Percentiles rank a stretch among this genome's conserved stretches.
phyloP scores from a whole-genome alignment of 2,888 invertebrate species.

The Cheilosia variabilis region DNA sequence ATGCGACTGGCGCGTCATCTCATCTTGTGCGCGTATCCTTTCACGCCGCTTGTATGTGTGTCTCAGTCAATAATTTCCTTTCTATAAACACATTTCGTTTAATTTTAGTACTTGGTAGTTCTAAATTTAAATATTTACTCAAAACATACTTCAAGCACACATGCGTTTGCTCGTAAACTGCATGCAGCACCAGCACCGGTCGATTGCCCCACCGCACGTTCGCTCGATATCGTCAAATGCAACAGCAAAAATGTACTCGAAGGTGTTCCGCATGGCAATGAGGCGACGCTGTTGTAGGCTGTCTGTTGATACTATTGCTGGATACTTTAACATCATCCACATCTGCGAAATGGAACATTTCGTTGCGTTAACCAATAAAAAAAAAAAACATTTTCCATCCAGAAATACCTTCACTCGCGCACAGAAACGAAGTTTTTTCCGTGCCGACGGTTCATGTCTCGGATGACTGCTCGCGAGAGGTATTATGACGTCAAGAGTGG shows the following conservation, averaged over 20 bases:
- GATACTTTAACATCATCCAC: constrained; percentile 16
- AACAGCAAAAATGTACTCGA: constrained; percentile 16
- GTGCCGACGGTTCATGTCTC: constrained; percentile 17
- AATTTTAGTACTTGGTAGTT: constrained; percentile 50
- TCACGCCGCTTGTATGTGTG: not conserved
- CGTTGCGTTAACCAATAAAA: constrained; percentile 4
- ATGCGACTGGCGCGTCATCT: constrained; percentile 15
- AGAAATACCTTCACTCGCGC: constrained; percentile 11
- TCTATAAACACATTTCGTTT: constrained; percentile 57
- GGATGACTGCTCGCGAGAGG: constrained; percentile 10
- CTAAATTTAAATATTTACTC: constrained; percentile 64
- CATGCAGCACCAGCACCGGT: constrained; percentile 20
- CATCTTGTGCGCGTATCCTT: not conserved
- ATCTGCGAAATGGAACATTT: constrained; percentile 44
- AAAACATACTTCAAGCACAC: constrained; percentile 49
- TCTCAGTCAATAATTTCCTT: constrained; percentile 52
- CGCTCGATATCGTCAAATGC: not conserved
- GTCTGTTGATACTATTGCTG: not conserved
- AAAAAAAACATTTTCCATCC: not conserved
- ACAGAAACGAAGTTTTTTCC: constrained; percentile 25
- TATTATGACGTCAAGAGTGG: constrained; percentile 39
- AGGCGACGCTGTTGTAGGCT: not conserved
- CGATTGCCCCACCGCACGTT: not conserved
- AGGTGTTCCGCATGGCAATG: constrained; percentile 6
- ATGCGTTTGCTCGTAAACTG: constrained; percentile 46